A percentile compares a stretch with the other conserved stretches of the same genome.
phyloP scores from a whole-genome alignment of 2,888 invertebrate genomes.

The Nomada lathburiana region DNA sequence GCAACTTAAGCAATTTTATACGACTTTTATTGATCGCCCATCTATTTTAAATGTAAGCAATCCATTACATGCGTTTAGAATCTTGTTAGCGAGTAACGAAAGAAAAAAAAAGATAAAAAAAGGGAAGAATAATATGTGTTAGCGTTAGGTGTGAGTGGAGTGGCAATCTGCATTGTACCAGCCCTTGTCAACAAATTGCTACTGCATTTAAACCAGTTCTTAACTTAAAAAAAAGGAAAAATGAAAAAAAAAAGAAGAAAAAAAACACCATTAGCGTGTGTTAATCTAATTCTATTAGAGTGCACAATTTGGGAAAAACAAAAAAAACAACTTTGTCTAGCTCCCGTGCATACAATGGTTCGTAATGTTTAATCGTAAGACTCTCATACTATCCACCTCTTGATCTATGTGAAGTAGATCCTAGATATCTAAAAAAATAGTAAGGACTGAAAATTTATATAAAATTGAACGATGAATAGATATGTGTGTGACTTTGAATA shows the following conservation, averaged over 20 bases:
- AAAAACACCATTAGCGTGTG: constrained; percentile 43
- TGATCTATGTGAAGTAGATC: constrained; percentile 69
- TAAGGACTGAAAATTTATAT: constrained; percentile 58
- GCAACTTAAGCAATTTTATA: constrained; percentile 82
- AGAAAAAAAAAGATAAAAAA: constrained; percentile 39
- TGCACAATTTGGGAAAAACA: constrained; percentile 47
- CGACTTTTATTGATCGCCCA: constrained; percentile 79
- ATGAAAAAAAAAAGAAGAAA: background rate
- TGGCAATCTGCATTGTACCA: constrained; percentile 52
- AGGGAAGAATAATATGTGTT: constrained; percentile 44
- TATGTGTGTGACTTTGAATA: constrained; percentile 49
- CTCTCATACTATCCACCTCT: constrained; percentile 47
- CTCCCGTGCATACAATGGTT: constrained; percentile 40
- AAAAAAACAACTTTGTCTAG: constrained; percentile 19
- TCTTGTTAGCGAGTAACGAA: constrained; percentile 56
- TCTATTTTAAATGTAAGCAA: constrained; percentile 73
- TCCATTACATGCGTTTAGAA: constrained; percentile 69
- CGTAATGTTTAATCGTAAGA: constrained; percentile 48
- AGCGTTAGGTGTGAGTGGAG: constrained; percentile 57
- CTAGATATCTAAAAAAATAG: constrained; percentile 61
- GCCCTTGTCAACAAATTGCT: constrained; percentile 54
- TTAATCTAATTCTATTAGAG: constrained; percentile 50
- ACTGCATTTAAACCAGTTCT: constrained; percentile 62
- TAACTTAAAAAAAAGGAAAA: constrained; percentile 7
- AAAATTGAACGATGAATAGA: constrained; percentile 48